Base-by-base conservation (phyloP, 2,797 vertebrate species). In the Arremon brunneinucha region DNA sequence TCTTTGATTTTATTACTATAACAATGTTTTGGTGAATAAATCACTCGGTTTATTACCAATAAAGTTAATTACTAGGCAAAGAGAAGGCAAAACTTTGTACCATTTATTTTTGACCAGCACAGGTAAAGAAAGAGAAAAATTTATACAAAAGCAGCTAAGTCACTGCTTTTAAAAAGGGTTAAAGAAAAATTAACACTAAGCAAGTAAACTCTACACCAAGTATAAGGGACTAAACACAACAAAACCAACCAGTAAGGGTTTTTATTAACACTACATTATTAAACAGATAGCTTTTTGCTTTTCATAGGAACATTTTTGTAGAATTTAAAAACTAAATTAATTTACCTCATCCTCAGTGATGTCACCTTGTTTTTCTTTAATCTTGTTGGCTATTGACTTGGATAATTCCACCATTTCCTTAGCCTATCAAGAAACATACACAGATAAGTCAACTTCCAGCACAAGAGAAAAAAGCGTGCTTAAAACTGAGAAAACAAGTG, bases 391-490 rank as follows among this genome's bases (percentile, higher is more conserved):
- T 89, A 99, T 99, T 76, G 99, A 99, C 97, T 98, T 99, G 62
- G 99, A 99, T 87, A 99, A 96, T 86, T 99, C 99, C 94, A 99
- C 99, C 99, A 99, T 99, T 98, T 99, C 99, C 96, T 99, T 99
- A 91, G 99, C 99, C 99, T 99, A 94, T 91, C 70, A 93, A 96
- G 85, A 96, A 65, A 97, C 49, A 93, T 41, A 86, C 14, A 84
- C 1, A 79, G 69, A 76, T 41, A 78, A 78, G 32, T 69, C 52
- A 90, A 60, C 19, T 65, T 78, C 13, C 46, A 89, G 57, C 32
- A 52, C 17, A 35, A 62, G 21, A 60, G 28, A 39, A 65, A 71
- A 95, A 95, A 93, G 30, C 1, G 5, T 39, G 47, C n/a, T 75
- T 87, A 80, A 47, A 65, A 57, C 13, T 39, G 28, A 89, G n/a